Percentiles rank a stretch among this genome's conserved stretches.
Conservation (phyloP, 2,113 vertebrate genomes). For the Lathamus discolor region DNA sequence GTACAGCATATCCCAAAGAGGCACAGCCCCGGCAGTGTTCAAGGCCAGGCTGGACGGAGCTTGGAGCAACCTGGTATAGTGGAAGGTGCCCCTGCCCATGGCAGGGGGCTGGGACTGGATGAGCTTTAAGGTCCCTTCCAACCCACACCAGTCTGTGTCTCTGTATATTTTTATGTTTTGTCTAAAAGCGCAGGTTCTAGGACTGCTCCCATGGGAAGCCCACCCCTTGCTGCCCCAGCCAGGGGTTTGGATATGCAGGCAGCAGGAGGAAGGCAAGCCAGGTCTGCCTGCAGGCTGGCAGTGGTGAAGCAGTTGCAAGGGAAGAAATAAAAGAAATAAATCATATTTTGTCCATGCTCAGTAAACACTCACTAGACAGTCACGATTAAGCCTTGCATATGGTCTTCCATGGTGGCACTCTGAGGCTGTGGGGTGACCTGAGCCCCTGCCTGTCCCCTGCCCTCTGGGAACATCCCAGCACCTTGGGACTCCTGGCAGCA, state of each 20-base stretch:
- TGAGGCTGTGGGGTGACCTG: neutral
- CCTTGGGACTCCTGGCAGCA: neutral
- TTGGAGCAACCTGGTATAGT: neutral
- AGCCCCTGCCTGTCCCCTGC: neutral
- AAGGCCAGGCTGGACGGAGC: neutral
- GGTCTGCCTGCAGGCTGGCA: neutral
- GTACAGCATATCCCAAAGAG: neutral
- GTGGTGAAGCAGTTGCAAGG: neutral
- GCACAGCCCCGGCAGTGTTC: neutral
- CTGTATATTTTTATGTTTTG: neutral
- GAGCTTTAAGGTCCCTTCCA: neutral
- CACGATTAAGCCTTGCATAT: neutral
- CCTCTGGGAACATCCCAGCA: neutral
- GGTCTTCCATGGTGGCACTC: neutral
- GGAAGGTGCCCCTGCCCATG: neutral
- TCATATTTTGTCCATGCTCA: neutral
- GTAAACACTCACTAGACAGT: neutral
- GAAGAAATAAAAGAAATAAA: conserved; percentile 56
- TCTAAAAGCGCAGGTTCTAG: neutral
- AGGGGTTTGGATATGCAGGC: neutral
- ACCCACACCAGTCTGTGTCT: neutral
- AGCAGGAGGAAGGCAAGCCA: neutral
- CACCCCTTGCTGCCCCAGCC: neutral
- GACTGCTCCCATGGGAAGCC: neutral
- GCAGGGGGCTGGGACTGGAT: neutral